Conservation (phyloP, 2,888 invertebrate genomes). For the Stramonita haemastoma region DNA sequence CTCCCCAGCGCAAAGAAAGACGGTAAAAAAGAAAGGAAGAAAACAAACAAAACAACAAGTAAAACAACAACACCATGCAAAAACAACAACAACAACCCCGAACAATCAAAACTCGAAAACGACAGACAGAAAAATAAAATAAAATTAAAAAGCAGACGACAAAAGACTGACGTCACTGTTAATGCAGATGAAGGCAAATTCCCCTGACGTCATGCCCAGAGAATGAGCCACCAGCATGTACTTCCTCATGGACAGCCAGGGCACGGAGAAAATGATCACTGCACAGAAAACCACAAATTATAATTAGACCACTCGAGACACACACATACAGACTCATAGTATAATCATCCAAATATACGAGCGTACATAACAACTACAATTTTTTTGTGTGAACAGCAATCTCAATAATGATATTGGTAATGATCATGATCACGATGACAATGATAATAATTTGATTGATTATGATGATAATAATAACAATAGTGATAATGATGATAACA, state of each 20-base stretch:
- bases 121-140: not conserved
- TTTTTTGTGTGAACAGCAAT: too few relatives aligned
- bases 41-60: constrained; percentile 11
- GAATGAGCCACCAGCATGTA: constrained; percentile 71
- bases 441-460: too few relatives aligned
- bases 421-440: too few relatives aligned
- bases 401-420: too few relatives aligned
- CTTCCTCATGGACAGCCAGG: constrained; percentile 65
- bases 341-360: too few relatives aligned
- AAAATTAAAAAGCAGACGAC: not conserved
- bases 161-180: constrained; percentile 66
- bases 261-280: constrained; percentile 70
- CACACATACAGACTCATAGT: not conserved
- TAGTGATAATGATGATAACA: too few relatives aligned
- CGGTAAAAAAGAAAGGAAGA: not conserved
- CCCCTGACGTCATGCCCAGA: constrained; percentile 70
- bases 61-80: not conserved
- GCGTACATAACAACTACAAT: too few relatives aligned
- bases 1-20: too few relatives aligned
- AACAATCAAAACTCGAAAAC: not conserved
- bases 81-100: not conserved
- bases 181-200: constrained; percentile 71
- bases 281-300: constrained; percentile 37
- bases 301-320: not conserved
- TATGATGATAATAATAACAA: too few relatives aligned